Evolutionary conservation across 2,888 invertebrate species (phyloP), one percentile per base, ranked within the genome.

Genomic region (Ceraclea dissimilis): DNA sequence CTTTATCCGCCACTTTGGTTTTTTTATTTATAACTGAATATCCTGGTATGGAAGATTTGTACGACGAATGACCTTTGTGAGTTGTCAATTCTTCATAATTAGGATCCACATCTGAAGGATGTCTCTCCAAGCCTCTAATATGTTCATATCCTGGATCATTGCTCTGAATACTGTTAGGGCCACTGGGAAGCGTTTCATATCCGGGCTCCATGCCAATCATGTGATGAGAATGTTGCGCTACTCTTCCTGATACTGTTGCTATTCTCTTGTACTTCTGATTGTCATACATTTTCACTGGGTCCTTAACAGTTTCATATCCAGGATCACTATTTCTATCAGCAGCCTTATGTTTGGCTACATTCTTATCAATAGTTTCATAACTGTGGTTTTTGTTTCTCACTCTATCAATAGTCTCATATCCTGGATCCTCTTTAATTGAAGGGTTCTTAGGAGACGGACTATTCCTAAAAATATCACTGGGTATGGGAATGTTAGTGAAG

Each of bases 51-150:
- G 72, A 74, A 63, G 71, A 76, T 0, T 77, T 71, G 62, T 77
- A 76, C 5, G 74, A 78, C 53, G 75, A 76, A 2, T 73, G 76
- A 0, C 75, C 70, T 1, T 74, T 78, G 63, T 81, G 79, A 19
- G 79, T 80, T 59, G 82, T 77, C 49, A 90, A 69, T 62, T 88
- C 85, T 71, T 91, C 90, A 68, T 91, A 91, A 68, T 89, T 90
- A 1, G 89, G 88, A 72, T 89, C 89, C 2, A 81, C 80, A 63
- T 84, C 84, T 0, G 80, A 80, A 4, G 78, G 77, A 62, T 73
- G 72, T 63, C 73, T 73, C 60, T 63, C 65, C 8, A 73, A 73
- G 63, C 75, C 74, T 22, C 76, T 71, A 18, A 88, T 79, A 50
- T 83, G 83, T 67, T 90, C 88, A 69, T 89, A 90, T 5, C 85